phyloP scores from a whole-genome alignment of 2,888 invertebrate genomes.

The Anaspis maculata region DNA sequence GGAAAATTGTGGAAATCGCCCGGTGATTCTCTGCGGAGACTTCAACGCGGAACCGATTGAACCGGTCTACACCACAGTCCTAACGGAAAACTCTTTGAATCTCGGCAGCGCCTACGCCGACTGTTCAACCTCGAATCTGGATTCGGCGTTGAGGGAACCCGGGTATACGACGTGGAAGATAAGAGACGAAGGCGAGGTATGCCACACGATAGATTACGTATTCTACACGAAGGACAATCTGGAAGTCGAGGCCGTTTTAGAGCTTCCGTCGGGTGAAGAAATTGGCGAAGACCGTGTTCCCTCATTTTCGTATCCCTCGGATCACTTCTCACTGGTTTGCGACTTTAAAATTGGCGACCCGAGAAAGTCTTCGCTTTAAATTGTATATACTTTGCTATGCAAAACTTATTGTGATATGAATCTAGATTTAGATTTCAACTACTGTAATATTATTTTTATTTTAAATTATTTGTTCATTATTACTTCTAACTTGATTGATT shows the following conservation, averaged over 20 bases:
- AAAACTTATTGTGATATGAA: too few species aligned
- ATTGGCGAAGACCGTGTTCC: conserved; percentile 61
- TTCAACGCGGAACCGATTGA: conserved; percentile 70
- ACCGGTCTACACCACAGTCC: conserved; percentile 56
- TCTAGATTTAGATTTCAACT: too few species aligned
- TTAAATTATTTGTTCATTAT: too few species aligned
- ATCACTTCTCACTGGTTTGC: conserved; percentile 66
- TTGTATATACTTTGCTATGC: too few species aligned
- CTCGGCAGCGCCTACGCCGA: conserved; percentile 50
- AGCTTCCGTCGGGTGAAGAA: conserved; percentile 56
- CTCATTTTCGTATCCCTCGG: conserved; percentile 62
- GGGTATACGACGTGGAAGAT: conserved; percentile 71
- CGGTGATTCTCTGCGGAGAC: conserved; percentile 63
- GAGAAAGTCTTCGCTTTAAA: too few species aligned
- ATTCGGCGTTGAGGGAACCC: conserved; percentile 46
- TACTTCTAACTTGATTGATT: too few species aligned
- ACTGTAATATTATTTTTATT: too few species aligned
- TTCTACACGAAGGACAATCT: conserved; percentile 54
- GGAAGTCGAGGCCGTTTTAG: conserved; percentile 48
- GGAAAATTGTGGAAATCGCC: conserved; percentile 44
- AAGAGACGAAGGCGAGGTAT: conserved; percentile 60
- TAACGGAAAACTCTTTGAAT: conserved; percentile 39
- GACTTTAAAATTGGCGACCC: conserved; percentile 45
- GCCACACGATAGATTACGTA: conserved; percentile 69
- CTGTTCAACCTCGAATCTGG: conserved; percentile 19